These are phyloP conservation scores for Hemiprocne comata DNA, from an alignment of 2,113 vertebrate species.

Conservation along the genomic window DNA sequence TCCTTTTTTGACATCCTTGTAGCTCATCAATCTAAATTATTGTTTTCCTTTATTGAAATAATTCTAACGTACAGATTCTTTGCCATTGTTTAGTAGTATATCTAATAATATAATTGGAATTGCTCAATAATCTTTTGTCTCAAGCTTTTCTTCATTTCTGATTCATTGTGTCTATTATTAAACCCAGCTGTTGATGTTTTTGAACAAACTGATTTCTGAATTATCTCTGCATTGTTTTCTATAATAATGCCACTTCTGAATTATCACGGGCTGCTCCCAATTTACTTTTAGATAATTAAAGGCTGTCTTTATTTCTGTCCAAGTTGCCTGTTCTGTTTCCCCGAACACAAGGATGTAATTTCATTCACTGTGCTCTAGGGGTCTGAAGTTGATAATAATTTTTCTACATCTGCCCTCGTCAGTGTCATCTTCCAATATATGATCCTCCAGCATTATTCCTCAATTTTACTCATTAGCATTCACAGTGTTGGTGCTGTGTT, in stretches of 20 bases:
- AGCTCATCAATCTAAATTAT: constrained; percentile 17
- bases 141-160: constrained; percentile 76
- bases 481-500: constrained; percentile 17
- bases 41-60: constrained; percentile 55
- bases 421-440: constrained; percentile 62
- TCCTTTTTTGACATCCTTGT: background rate
- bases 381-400: constrained; percentile 78
- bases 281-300: constrained; percentile 86
- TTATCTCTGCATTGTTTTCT: constrained; percentile 79
- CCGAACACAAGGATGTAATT: constrained; percentile 78
- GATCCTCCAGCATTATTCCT: constrained; percentile 19
- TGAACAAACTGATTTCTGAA: constrained; percentile 80
- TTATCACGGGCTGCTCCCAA: constrained; percentile 77
- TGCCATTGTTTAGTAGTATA: constrained; percentile 45
- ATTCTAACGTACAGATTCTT: constrained; percentile 19
- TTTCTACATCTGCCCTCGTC: constrained; percentile 77
- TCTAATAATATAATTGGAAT: constrained; percentile 78
- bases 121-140: constrained; percentile 74
- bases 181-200: constrained; percentile 82
- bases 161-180: constrained; percentile 79
- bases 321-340: constrained; percentile 80
- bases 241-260: constrained; percentile 77
- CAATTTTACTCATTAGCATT: constrained; percentile 65
- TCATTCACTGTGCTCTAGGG: constrained; percentile 76
- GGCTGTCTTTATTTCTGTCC: constrained; percentile 77